Evolutionary conservation across 2,113 vertebrate species (phyloP).

Genomic region (Sander vitreus): DNA sequence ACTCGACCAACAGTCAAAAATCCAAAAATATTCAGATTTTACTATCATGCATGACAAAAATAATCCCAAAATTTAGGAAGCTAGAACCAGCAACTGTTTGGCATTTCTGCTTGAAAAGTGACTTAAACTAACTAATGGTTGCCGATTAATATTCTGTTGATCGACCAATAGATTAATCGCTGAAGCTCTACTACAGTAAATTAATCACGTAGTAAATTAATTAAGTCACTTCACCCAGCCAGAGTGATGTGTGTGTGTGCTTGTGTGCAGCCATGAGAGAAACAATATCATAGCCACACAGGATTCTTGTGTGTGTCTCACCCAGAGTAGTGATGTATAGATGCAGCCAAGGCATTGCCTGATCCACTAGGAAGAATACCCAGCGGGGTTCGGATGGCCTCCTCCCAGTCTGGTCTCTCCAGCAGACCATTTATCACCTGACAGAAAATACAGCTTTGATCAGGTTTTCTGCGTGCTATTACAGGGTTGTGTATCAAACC

Average conservation of each 20-base stretch:
- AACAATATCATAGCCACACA: not conserved
- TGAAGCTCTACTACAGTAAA: not conserved
- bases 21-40: not conserved
- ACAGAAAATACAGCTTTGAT: constrained; percentile 7
- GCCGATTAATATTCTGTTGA: too few species aligned
- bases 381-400: constrained; percentile 87
- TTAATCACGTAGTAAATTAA: not conserved
- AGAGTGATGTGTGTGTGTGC: not conserved
- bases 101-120: not conserved
- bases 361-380: constrained; percentile 94
- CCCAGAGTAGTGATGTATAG: constrained; percentile 92
- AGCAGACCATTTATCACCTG: constrained; percentile 96
- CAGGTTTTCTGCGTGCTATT: not conserved
- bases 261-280: not conserved
- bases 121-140: not conserved
- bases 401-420: constrained; percentile 91
- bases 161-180: not conserved
- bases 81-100: not conserved
- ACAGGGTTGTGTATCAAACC: not conserved
- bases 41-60: not conserved
- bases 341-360: constrained; percentile 92
- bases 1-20: not conserved
- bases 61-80: not conserved
- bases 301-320: constrained; percentile 73
- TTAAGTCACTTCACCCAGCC: not conserved